Conservation (phyloP, 2,888 invertebrate genomes). For the Troilus luridus region DNA sequence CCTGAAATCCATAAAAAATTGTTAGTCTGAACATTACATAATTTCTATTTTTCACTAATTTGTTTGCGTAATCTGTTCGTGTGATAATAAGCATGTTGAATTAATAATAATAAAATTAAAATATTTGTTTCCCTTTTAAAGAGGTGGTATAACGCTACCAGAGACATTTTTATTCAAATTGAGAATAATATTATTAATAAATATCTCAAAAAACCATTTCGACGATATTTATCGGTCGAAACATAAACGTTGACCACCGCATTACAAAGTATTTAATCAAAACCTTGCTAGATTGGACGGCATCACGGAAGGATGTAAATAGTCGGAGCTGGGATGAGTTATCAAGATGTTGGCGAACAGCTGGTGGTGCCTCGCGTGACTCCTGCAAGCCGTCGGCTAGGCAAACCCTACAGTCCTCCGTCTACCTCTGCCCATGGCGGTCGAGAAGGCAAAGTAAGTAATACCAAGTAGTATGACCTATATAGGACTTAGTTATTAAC, state of each 20-base stretch:
- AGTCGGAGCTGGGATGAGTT: not conserved
- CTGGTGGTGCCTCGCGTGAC: slow-evolving; percentile 50
- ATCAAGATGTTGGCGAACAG: slow-evolving; percentile 28
- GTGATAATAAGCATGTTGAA: not conserved
- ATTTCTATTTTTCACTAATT: no score
- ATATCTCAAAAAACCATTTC: not conserved
- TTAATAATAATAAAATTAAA: no score
- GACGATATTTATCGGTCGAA: not conserved
- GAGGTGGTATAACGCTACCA: no score
- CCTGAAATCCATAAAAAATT: no score
- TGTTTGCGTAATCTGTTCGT: not conserved
- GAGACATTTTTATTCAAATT: not conserved
- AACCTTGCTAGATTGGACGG: not conserved
- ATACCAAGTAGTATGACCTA: not conserved
- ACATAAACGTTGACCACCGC: not conserved
- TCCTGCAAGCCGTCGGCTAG: not conserved
- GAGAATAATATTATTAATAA: not conserved
- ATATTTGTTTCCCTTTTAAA: no score
- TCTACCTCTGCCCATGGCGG: not conserved
- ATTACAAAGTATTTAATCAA: slow-evolving; percentile 11
- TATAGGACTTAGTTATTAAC: not conserved
- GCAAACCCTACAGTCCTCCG: slow-evolving; percentile 18
- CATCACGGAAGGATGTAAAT: slow-evolving; percentile 22
- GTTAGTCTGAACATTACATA: no score
- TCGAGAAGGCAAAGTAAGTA: slow-evolving; percentile 46